These are phyloP conservation scores for Lepidocolaptes lacrymiger DNA, from an alignment of 2,797 vertebrate genomes.

Conservation along the genomic window DNA sequence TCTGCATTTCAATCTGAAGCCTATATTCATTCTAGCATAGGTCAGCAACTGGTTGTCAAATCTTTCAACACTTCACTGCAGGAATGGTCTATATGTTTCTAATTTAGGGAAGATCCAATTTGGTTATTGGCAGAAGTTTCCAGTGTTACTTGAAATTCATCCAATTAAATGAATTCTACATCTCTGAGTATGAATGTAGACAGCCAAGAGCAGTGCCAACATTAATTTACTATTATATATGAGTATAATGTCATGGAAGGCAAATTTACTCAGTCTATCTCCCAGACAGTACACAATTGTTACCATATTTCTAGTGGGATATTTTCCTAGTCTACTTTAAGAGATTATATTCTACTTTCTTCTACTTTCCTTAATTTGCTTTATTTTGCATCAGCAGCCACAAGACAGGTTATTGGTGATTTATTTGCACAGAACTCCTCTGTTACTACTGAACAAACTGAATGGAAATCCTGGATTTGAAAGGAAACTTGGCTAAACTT, in stretches of 20 bases:
- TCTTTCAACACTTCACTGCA: neutral
- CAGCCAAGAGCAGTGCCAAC: neutral
- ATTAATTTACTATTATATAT: neutral
- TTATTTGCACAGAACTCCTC: neutral
- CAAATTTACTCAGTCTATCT: neutral
- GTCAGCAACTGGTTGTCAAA: constrained; percentile 12
- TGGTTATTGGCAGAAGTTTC: constrained; percentile 6
- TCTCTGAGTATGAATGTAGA: neutral
- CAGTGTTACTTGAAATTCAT: neutral
- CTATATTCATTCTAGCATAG: neutral
- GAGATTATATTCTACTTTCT: neutral
- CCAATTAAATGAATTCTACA: constrained; percentile 35
- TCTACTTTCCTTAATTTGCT: neutral
- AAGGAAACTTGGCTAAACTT: neutral
- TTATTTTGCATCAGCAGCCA: neutral
- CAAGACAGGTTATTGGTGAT: neutral
- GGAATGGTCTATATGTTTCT: neutral
- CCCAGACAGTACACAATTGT: neutral
- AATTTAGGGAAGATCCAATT: constrained; percentile 24
- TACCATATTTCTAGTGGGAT: neutral
- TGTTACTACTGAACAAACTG: neutral
- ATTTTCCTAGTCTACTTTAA: neutral
- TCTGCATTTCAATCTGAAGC: neutral
- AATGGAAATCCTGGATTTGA: neutral
- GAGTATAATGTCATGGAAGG: neutral